phyloP scores from a whole-genome alignment of 2,888 invertebrate species.

The Rhyacophila evoluta region DNA sequence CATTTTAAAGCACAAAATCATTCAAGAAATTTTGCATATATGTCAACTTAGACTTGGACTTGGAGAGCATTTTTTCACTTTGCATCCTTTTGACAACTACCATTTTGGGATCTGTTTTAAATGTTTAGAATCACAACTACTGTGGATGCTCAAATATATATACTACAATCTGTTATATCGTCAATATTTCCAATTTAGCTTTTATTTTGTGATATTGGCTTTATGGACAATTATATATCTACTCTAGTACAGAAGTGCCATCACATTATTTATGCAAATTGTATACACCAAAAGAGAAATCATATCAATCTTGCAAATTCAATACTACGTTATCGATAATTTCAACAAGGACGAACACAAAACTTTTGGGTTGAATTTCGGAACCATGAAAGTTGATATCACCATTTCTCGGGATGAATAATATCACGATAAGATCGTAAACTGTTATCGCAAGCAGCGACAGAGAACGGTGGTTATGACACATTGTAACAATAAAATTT shows the following conservation, averaged over 20 bases:
- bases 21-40: too few relatives aligned
- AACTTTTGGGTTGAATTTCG: neutral
- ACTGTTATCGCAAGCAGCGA: neutral
- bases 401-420: neutral
- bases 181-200: too few relatives aligned
- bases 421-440: neutral
- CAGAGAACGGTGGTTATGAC: neutral
- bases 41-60: too few relatives aligned
- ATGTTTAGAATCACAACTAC: too few relatives aligned
- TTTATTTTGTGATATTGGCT: too few relatives aligned
- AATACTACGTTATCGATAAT: slow-evolving; percentile 7
- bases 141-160: too few relatives aligned
- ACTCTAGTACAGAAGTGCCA: neutral
- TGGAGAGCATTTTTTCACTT: too few relatives aligned
- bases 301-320: neutral
- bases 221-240: too few relatives aligned
- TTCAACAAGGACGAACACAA: neutral
- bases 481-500: neutral
- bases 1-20: too few relatives aligned
- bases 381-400: neutral
- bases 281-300: neutral
- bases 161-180: too few relatives aligned
- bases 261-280: neutral
- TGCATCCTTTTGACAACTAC: too few relatives aligned
- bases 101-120: too few relatives aligned